Conservation (phyloP, 2,797 vertebrate species). For the Erethizon dorsatum region DNA sequence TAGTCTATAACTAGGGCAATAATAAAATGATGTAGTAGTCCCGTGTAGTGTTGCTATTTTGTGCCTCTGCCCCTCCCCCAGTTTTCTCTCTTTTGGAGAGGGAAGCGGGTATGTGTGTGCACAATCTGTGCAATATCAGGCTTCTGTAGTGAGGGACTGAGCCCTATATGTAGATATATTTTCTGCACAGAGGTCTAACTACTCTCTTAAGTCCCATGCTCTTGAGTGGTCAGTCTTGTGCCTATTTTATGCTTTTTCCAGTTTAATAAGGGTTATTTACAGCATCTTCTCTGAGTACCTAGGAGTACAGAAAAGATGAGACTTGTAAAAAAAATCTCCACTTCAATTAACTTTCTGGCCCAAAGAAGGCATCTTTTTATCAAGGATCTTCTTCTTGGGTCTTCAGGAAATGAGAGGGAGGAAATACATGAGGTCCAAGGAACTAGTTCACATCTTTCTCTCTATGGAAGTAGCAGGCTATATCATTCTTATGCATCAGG, state of each 20-base stretch:
- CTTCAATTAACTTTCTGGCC: background rate
- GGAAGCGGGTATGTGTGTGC: fast-evolving
- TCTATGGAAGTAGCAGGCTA: background rate
- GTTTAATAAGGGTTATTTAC: background rate
- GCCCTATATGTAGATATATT: background rate
- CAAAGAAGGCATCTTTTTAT: background rate
- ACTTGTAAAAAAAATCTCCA: background rate
- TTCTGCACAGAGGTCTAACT: background rate
- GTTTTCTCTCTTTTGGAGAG: background rate
- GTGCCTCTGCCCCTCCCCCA: background rate
- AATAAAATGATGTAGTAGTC: background rate
- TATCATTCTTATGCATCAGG: background rate
- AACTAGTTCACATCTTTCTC: no score
- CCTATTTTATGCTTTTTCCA: background rate
- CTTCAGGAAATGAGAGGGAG: background rate
- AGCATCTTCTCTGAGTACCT: background rate
- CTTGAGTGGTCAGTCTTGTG: background rate
- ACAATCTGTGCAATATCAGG: background rate
- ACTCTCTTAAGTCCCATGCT: background rate
- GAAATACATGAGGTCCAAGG: background rate
- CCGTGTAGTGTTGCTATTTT: background rate
- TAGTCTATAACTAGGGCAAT: background rate
- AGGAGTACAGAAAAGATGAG: background rate
- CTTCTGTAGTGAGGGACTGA: background rate
- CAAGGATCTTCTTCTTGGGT: background rate